Evolutionary conservation across 2,797 vertebrate species (phyloP).

Genomic region (Sebastes wilsoni): DNA sequence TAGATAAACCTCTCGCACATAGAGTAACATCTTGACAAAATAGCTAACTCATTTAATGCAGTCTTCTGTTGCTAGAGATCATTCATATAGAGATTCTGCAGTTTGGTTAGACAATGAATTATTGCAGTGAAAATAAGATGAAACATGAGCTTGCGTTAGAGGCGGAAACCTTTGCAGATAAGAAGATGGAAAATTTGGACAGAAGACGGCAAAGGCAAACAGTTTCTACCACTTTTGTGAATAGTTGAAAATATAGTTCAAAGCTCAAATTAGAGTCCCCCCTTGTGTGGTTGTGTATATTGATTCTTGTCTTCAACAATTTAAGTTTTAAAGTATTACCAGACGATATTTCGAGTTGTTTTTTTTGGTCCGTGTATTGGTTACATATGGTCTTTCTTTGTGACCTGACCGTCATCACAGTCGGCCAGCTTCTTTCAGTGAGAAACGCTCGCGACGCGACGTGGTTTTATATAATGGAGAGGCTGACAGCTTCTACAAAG

Average conservation of each 20-base stretch:
- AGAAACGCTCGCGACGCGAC: background rate
- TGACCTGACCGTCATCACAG: constrained; percentile 12
- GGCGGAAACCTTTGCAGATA: background rate
- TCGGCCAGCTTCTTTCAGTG: background rate
- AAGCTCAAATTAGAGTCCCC: background rate
- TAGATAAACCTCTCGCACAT: background rate
- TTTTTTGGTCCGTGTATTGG: background rate
- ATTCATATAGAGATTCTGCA: background rate
- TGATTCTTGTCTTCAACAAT: background rate
- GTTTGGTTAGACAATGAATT: background rate
- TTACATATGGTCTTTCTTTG: background rate
- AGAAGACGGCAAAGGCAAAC: background rate
- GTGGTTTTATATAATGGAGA: constrained; percentile 26
- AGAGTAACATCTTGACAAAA: background rate
- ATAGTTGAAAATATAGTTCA: background rate
- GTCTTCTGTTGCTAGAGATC: background rate
- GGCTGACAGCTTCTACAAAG: constrained; percentile 1
- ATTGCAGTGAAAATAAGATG: background rate
- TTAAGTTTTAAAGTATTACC: background rate
- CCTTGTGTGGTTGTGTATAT: background rate
- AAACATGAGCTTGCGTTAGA: background rate
- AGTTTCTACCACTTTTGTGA: background rate
- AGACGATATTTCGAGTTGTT: background rate
- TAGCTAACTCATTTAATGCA: background rate
- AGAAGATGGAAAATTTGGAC: background rate